phyloP scores from a whole-genome alignment of 2,888 invertebrate species.

The Syrphus vitripennis region DNA sequence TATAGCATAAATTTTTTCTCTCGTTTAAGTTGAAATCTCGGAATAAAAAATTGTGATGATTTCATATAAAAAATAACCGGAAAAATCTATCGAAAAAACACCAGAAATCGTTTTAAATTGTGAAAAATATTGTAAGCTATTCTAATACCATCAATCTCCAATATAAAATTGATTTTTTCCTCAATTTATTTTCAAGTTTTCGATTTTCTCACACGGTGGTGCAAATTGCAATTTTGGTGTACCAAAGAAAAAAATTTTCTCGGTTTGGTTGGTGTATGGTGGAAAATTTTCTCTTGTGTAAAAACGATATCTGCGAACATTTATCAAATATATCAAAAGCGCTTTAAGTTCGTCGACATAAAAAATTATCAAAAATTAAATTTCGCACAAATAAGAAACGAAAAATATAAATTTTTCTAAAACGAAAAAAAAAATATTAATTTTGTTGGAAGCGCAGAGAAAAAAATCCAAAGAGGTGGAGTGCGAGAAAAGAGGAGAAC shows the following conservation, averaged over 20 bases:
- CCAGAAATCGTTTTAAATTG: conserved; percentile 55
- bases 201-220: conserved; percentile 75
- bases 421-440: conserved; percentile 56
- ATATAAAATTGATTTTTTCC: conserved; percentile 64
- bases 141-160: conserved; percentile 49
- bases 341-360: conserved; percentile 20
- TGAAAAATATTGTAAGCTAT: conserved; percentile 69
- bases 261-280: conserved; percentile 68
- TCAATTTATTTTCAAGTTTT: conserved; percentile 73
- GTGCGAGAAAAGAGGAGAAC: conserved; percentile 61
- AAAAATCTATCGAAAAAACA: conserved; percentile 55
- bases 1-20: conserved; percentile 66
- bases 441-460: conserved; percentile 60
- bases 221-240: conserved; percentile 81
- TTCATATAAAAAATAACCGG: conserved; percentile 62
- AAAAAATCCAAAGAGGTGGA: conserved; percentile 61
- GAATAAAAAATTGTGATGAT: conserved; percentile 62
- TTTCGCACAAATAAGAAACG: conserved; percentile 56
- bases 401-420: conserved; percentile 47
- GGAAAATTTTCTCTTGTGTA: conserved; percentile 61
- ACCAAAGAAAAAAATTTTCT: conserved; percentile 76
- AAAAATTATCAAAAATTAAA: conserved; percentile 46
- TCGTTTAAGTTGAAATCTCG: conserved; percentile 59
- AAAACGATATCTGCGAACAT: conserved; percentile 72
- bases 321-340: conserved; percentile 49